Conservation (phyloP, 2,888 invertebrate species). For the Pegoplata infirma region DNA sequence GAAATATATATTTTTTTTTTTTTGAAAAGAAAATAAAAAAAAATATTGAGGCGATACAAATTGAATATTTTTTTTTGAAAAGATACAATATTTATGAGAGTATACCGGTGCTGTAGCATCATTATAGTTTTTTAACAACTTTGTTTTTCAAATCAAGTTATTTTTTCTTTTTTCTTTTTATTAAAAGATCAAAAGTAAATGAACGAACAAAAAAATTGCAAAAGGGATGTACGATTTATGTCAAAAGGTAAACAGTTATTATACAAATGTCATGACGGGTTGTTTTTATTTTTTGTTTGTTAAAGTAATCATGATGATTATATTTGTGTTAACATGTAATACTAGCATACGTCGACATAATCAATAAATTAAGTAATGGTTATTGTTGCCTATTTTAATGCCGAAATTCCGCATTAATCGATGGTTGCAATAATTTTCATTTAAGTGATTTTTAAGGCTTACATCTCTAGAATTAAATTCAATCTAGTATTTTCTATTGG, state of each 20-base stretch:
- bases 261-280: neutral
- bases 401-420: too few relatives aligned
- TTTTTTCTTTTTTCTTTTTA: constrained; percentile 16
- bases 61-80: neutral
- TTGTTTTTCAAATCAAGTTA: constrained; percentile 4
- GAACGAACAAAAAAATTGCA: neutral
- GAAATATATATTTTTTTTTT: too few relatives aligned
- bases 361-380: too few relatives aligned
- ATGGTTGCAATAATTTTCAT: too few relatives aligned
- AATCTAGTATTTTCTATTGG: too few relatives aligned
- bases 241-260: neutral
- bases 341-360: too few relatives aligned
- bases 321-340: too few relatives aligned
- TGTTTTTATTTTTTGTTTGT: neutral
- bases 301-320: neutral
- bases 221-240: neutral
- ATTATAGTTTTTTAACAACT: neutral
- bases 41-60: neutral
- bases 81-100: neutral
- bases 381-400: too few relatives aligned
- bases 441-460: too few relatives aligned
- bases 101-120: neutral
- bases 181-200: constrained; percentile 41
- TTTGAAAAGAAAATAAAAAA: neutral
- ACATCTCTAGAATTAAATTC: too few relatives aligned